Evolutionary conservation across 2,888 invertebrate genomes (phyloP).

Genomic region (Tetragnatha montana): DNA sequence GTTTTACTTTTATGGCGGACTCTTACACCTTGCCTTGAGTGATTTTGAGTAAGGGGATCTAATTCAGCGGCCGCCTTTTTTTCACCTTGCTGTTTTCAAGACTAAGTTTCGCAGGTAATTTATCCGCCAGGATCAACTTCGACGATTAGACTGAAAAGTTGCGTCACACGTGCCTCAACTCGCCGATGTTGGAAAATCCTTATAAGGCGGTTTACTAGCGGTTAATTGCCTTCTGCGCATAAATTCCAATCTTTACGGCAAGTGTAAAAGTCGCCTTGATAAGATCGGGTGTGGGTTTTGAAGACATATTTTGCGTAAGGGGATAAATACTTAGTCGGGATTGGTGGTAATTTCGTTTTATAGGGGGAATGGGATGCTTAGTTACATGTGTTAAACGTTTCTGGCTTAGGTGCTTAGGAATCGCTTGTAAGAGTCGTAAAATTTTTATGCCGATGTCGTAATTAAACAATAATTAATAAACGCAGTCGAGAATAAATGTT

Average conservation of each 20-base stretch:
- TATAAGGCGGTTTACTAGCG: conserved; percentile 13
- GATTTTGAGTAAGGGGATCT: conserved; percentile 70
- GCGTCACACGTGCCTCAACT: conserved; percentile 36
- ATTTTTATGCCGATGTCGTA: not conserved
- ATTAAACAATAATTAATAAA: not conserved
- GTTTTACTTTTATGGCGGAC: conserved; percentile 68
- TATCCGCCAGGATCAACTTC: conserved; percentile 50
- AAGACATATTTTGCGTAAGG: conserved; percentile 15
- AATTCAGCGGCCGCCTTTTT: conserved; percentile 51
- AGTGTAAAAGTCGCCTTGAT: conserved; percentile 12
- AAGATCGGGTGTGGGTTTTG: conserved; percentile 15
- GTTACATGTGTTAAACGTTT: conserved; percentile 14
- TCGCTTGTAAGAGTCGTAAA: not conserved
- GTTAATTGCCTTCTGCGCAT: conserved; percentile 20
- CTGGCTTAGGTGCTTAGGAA: not conserved
- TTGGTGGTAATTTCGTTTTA: not conserved
- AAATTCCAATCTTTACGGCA: conserved; percentile 20
- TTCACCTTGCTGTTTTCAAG: conserved; percentile 35
- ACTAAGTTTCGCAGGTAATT: conserved; percentile 64
- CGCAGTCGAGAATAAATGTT: too few relatives aligned
- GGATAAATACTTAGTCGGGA: not conserved
- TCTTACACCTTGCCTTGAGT: conserved; percentile 67
- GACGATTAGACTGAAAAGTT: conserved; percentile 61
- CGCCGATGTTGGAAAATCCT: conserved; percentile 18
- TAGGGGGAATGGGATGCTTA: not conserved